Base-by-base conservation (phyloP, 2,113 vertebrate genomes). In the Siniperca chuatsi region DNA sequence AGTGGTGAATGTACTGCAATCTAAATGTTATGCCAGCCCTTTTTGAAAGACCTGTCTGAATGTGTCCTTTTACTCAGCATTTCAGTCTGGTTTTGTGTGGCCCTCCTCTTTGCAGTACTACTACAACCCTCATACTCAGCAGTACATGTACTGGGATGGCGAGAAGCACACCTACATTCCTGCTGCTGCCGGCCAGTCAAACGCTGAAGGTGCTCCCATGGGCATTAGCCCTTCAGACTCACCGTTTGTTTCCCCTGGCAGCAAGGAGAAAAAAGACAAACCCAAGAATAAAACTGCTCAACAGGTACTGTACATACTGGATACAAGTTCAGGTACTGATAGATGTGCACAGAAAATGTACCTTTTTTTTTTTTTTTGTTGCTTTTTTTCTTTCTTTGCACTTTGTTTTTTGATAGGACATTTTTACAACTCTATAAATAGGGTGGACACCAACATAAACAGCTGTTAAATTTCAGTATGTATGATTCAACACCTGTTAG, bases 61-160 rank as follows among this genome's bases (percentile, higher is more conserved):
- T 44, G 25, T 75, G n/a, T 57, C 2, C 6, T 15, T 16, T 37
- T 33, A 7, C 37, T 84, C 37, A 60, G 44, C 15, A 23, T 85
- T 54, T 70, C 9, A 44, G 8, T 72, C 18, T 80, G 48, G 48
- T 37, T 83, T 40, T 70, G 0, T 67, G 6, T 37, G 2, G 18
- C 4, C 16, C 11, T 60, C 12, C 46, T 52, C 44, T 88, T 35
- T 48, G 52, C 81, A 98, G 97, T 98, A 98, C 93, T 98, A 97
- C 87, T 98, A 95, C 87, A 97, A 98, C n/a, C 86, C 96, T 79
- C 96, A 97, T 87, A 95, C 94, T 21, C 97, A 97, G 92, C 96
- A 97, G 87, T 98, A 97, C 93, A 96, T 98, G 91, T 98, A 98
- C 92, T 98, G 97, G 97, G 97, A 97, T 16, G 97, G 97, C 50